Evolutionary conservation across 2,888 invertebrate species (phyloP).

Genomic region (Eucriotettix oculatus): DNA sequence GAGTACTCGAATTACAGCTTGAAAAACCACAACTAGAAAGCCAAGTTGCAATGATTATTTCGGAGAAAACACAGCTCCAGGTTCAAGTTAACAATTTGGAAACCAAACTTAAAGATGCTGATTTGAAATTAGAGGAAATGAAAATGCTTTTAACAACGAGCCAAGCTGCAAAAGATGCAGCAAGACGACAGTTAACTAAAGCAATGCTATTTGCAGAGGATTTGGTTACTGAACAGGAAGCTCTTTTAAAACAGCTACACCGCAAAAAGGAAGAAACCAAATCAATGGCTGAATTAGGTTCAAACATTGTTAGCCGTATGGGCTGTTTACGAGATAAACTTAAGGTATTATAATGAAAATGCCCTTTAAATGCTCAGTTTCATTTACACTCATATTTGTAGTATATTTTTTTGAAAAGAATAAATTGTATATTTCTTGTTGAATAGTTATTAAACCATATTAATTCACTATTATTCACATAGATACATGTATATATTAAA

Average conservation of each 20-base stretch:
- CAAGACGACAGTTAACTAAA: slow-evolving; percentile 33
- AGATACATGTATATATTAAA: no score
- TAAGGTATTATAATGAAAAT: slow-evolving; percentile 23
- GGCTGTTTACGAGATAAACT: slow-evolving; percentile 30
- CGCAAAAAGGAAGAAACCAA: slow-evolving; percentile 21
- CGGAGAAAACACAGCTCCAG: slow-evolving; percentile 32
- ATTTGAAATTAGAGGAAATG: slow-evolving; percentile 28
- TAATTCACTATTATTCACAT: no score
- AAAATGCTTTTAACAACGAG: slow-evolving; percentile 29
- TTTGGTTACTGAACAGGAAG: slow-evolving; percentile 34
- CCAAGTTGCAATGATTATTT: slow-evolving; percentile 26
- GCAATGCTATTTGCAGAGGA: slow-evolving; percentile 35
- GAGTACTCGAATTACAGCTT: slow-evolving; percentile 31
- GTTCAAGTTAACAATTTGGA: slow-evolving; percentile 35
- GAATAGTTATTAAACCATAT: no score
- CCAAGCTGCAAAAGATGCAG: slow-evolving; percentile 31
- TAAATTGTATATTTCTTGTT: no score
- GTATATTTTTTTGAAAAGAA: no score
- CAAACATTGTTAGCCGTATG: slow-evolving; percentile 31
- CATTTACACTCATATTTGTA: no score
- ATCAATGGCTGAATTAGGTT: slow-evolving; percentile 28
- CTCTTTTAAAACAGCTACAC: slow-evolving; percentile 23
- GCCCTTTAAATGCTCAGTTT: no score
- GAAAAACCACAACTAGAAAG: slow-evolving; percentile 30
- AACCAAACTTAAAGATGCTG: slow-evolving; percentile 36